phyloP scores from a whole-genome alignment of 1,140 invertebrate genomes.

The Halictus rubicundus region DNA sequence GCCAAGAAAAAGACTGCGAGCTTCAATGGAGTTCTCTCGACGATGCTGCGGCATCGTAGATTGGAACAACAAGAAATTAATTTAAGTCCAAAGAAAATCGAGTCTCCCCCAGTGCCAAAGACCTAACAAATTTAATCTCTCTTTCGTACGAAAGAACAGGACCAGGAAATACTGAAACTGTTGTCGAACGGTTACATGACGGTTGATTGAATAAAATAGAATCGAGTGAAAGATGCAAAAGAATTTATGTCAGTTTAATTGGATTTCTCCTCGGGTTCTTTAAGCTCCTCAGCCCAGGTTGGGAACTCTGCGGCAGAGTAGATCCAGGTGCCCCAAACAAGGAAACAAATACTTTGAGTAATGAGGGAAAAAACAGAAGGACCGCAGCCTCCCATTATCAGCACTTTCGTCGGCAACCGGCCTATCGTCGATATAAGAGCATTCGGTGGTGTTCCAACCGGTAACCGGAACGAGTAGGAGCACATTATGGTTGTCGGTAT shows the following conservation, averaged over 20 bases:
- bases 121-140: constrained; percentile 44
- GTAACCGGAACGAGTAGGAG: constrained; percentile 88
- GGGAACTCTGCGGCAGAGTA: constrained; percentile 81
- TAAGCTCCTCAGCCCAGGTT: constrained; percentile 68
- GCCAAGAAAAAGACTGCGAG: constrained; percentile 89
- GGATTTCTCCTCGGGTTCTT: fast-evolving
- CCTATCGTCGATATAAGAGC: constrained; percentile 91
- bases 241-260: too few species aligned
- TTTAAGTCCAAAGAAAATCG: constrained; percentile 73
- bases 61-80: constrained; percentile 82
- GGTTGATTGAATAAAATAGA: not conserved
- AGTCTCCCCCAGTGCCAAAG: constrained; percentile 72
- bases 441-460: constrained; percentile 92
- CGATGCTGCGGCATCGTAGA: constrained; percentile 86
- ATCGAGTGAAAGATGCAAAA: not conserved
- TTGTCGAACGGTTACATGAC: too few species aligned
- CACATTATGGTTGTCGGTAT: constrained; percentile 90
- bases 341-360: constrained; percentile 72
- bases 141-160: too few species aligned
- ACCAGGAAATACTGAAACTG: too few species aligned
- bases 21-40: constrained; percentile 87
- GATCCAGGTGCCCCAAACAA: constrained; percentile 76
- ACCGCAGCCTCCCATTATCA: constrained; percentile 81
- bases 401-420: constrained; percentile 85
- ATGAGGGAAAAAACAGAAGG: constrained; percentile 72